phyloP scores from a whole-genome alignment of 2,113 vertebrate species.

The Lepus americanus region DNA sequence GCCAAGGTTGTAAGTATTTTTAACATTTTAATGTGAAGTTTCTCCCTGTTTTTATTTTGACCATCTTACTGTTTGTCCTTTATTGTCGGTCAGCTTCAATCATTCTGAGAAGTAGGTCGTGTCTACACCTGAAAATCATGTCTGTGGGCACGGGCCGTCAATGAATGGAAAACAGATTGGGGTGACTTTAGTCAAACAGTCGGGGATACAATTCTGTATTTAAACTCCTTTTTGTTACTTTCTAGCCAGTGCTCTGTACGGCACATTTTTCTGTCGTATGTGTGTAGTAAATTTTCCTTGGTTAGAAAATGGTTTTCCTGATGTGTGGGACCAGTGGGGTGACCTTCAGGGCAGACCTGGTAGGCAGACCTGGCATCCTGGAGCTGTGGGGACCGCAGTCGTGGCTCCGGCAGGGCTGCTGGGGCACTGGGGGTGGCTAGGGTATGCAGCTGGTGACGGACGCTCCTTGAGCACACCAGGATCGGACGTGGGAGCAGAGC shows the following conservation, averaged over 20 bases:
- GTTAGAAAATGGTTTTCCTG: not conserved
- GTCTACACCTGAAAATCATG: conserved; percentile 31
- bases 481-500: not conserved
- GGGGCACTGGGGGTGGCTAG: fast-evolving
- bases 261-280: not conserved
- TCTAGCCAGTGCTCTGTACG: not conserved
- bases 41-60: conserved; percentile 37
- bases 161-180: conserved; percentile 9
- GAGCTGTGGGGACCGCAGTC: not conserved
- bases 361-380: not conserved
- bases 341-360: not conserved
- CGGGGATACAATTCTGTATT: conserved; percentile 35
- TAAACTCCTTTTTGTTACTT: conserved; percentile 33
- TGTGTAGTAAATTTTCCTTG: not conserved
- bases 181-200: conserved; percentile 6
- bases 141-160: not conserved
- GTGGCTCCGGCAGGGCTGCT: not conserved
- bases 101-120: conserved; percentile 55
- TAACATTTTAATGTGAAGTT: not conserved
- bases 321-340: not conserved
- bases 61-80: conserved; percentile 61
- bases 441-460: not conserved
- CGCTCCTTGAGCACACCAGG: not conserved
- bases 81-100: conserved; percentile 17
- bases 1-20: conserved; percentile 53